Evolutionary conservation across 2,113 vertebrate species (phyloP), one percentile per base, ranked within the genome.

Genomic region (Okapia johnstoni): DNA sequence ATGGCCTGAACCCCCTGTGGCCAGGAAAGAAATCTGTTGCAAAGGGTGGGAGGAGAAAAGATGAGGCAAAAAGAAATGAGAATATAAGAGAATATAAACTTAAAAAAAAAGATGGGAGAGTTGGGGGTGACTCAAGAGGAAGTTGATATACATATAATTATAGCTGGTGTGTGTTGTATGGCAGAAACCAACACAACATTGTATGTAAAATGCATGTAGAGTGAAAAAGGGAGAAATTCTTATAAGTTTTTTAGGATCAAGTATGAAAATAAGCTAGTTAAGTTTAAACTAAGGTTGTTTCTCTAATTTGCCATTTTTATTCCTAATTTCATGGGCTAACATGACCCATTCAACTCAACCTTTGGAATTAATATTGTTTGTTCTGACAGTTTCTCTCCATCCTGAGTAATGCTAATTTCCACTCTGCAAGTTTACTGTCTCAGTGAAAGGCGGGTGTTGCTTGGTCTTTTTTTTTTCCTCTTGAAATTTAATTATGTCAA

Each of bases 401-500:
- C 40, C 50, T 77, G 84, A 28, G 26, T 94, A 93, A 94, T 43
- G 13, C 30, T 55, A 30, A 85, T 52, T 93, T 97, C 86, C 58
- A 57, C 57, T 97, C 1, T 1, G 73, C 58, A 92, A 85, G 52
- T 87, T 94, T 52, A 63, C 55, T 63, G 58, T 94, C 93, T 0
- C 6, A 54, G 36, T 91, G 26, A 96, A 94, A 95, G 85, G 90
- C 73, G 76, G 54, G 36, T 88, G 55, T 85, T 94, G 17, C 80
- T 93, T 90, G 13, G 81, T 88, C 10, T 26, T 76, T 26, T 91
- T 63, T 52, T 19, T 19, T 30, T 0, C 50, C 88, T 97, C 90
- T 77, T 95, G 84, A 60, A 97, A 90, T 43, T 92, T 97, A 86
- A 97, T 97, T 92, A 95, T 96, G 48, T 73, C 30, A 60, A 5